Percentiles rank a stretch among this genome's conserved stretches.
Conservation (phyloP, 2,113 vertebrate genomes). For the Cichladusa arquata region DNA sequence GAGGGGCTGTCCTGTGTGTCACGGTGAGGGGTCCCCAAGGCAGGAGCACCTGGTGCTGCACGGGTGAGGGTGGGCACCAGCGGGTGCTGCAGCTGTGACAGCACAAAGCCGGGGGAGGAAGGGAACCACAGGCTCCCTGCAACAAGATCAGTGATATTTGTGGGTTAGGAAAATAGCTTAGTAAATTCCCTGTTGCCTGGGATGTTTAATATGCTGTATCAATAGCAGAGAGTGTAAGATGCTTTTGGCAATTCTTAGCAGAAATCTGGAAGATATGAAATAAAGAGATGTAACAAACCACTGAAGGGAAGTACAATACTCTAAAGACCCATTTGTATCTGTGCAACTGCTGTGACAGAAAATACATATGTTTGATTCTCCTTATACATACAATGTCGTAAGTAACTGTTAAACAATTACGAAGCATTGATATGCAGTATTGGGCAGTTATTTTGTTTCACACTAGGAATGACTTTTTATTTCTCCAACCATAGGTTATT, state of each 20-base stretch:
- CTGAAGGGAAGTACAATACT: background rate
- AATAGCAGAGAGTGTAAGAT: background rate
- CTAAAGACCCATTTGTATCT: background rate
- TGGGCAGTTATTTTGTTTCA: background rate
- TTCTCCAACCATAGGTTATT: background rate
- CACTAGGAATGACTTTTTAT: background rate
- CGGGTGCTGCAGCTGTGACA: fast-evolving
- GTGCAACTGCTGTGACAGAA: background rate
- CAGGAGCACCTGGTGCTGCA: background rate
- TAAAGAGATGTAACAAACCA: background rate
- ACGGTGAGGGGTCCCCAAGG: fast-evolving
- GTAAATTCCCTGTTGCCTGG: background rate
- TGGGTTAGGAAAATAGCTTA: background rate
- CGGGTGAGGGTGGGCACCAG: fast-evolving
- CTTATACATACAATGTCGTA: background rate
- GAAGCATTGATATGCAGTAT: background rate
- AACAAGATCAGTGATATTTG: background rate
- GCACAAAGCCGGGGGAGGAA: background rate
- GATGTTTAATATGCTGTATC: background rate
- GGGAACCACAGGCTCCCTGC: background rate
- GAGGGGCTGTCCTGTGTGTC: fast-evolving
- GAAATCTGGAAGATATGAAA: background rate
- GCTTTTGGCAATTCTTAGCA: background rate
- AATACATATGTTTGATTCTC: background rate
- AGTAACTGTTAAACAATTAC: background rate